These are phyloP conservation scores for Ictidomys tridecemlineatus DNA, from an alignment of 2,113 vertebrate species.

Conservation along the genomic window DNA sequence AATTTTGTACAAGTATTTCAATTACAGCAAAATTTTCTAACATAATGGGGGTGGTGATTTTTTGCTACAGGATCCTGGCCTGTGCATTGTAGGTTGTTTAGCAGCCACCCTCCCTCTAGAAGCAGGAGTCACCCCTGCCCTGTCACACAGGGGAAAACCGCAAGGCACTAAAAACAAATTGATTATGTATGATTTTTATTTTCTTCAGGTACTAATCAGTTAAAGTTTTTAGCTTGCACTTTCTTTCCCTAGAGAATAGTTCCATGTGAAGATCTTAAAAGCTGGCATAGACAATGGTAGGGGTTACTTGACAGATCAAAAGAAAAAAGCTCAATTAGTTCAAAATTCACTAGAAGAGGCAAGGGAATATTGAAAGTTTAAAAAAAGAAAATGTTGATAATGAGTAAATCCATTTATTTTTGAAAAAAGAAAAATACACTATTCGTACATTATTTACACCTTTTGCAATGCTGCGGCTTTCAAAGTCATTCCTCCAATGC, in stretches of 20 bases:
- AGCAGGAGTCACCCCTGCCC: too few species aligned
- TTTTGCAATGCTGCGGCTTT: neutral
- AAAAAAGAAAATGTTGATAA: neutral
- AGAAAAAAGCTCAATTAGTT: neutral
- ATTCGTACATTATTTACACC: neutral
- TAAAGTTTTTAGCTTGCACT: neutral
- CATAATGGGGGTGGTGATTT: accelerated
- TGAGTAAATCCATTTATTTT: neutral
- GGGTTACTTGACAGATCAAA: neutral
- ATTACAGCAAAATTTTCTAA: neutral
- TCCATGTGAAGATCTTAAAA: neutral
- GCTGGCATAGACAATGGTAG: neutral
- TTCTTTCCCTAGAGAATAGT: neutral
- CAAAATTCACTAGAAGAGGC: neutral
- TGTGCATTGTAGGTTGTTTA: accelerated
- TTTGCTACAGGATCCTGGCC: neutral
- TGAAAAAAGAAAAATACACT: neutral
- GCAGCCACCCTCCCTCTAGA: neutral
- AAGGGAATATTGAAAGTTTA: neutral
- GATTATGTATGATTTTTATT: neutral
- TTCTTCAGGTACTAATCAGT: neutral
- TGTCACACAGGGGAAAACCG: neutral
- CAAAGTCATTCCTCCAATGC: conserved; percentile 52
- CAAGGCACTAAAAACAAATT: neutral
- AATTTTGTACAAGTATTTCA: neutral